A percentile compares a stretch with the other conserved stretches of the same genome.
Conservation (phyloP, 2,113 vertebrate species). For the Elephas maximus region DNA sequence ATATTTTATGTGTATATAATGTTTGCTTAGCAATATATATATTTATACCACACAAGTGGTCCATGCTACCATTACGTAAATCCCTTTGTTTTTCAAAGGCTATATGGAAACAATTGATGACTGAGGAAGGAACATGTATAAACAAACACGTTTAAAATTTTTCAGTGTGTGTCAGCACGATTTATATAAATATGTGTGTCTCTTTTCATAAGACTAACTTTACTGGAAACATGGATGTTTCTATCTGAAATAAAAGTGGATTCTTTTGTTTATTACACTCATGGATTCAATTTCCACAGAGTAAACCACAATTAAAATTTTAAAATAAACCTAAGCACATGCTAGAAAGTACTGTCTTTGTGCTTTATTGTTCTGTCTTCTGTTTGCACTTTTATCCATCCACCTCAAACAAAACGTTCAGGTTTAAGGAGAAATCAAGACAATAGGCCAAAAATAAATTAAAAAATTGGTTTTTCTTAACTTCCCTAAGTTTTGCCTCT, state of each 20-base stretch:
- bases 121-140: conserved; percentile 38
- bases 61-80: conserved; percentile 73
- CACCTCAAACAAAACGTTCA: not conserved
- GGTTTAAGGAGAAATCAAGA: not conserved
- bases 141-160: conserved; percentile 72
- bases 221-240: conserved; percentile 26
- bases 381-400: not conserved
- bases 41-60: conserved; percentile 82
- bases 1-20: conserved; percentile 69
- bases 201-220: conserved; percentile 47
- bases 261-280: conserved; percentile 5
- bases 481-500: conserved; percentile 25
- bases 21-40: conserved; percentile 78
- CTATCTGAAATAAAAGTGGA: conserved; percentile 47
- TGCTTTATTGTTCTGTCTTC: not conserved
- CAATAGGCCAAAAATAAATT: not conserved
- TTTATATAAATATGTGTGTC: conserved; percentile 55
- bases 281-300: not conserved
- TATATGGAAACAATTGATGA: conserved; percentile 71
- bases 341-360: not conserved
- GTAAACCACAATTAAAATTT: not conserved
- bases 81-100: conserved; percentile 82
- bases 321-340: not conserved
- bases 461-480: not conserved
- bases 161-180: conserved; percentile 54